Evolutionary conservation across 1,140 invertebrate species (phyloP), one percentile per base, ranked within the genome.

Genomic region (Ceratina japonica): DNA sequence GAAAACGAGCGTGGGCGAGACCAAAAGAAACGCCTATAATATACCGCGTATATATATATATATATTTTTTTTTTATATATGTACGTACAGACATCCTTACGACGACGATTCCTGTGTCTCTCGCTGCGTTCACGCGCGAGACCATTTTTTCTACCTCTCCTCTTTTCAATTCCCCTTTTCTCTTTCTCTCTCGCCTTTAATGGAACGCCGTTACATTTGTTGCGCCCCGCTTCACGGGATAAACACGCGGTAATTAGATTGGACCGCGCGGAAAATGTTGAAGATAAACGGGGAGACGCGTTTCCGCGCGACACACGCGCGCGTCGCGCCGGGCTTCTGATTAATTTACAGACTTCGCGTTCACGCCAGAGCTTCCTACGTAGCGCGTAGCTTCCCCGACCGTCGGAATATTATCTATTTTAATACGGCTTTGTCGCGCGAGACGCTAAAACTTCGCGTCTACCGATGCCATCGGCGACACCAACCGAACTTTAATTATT

Each of bases 181-280:
- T 15, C 44, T 1, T 31, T 27, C 56, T 16, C 44, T 2, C 44
- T 20, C 22, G 13, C 18, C 12, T 49, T 27, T 20, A 52, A 63
- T 16, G 58, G 20, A 71, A 78, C 51, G 20, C 49, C 49, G 75
- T 78, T 78, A 78, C 75, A 78, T 64, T 78, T 72, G 75, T 72
- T 63, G 59, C 49, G 5, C 58, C 18, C 58, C 75, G 65, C n/a
- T 70, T 51, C n/a, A 24, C 58, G 20, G 59, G 51, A 70, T 71
- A 71, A 77, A 70, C 66, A 71, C 75, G 58, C 58, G 58, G 75
- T 77, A 78, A 78, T 78, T 78, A 78, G 75, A 78, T 78, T 54
- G 75, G 49, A 72, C n/a, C 59, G 74, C 13, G 63, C n/a, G 66
- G 66, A 61, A 71, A 62, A 77, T 77, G 58, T 62, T 51, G 75